Conservation (phyloP, 2,797 vertebrate genomes). For the Garrulus glandarius region DNA sequence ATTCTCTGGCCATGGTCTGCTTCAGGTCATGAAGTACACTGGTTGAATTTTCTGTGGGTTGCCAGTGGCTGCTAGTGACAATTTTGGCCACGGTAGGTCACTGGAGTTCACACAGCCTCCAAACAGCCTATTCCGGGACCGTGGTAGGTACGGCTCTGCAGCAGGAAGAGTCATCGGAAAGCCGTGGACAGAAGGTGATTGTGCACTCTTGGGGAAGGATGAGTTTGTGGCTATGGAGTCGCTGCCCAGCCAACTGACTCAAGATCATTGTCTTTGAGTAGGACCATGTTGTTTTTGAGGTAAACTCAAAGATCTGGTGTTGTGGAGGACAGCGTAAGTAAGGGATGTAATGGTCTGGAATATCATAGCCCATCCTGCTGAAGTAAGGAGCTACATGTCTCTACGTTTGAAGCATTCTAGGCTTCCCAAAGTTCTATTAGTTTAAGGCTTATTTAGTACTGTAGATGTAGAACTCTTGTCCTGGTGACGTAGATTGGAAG, state of each 20-base stretch:
- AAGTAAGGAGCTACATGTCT: accelerated
- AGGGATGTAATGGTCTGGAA: not conserved
- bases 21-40: not conserved
- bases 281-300: not conserved
- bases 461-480: not conserved
- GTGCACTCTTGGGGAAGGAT: not conserved
- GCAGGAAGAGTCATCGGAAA: not conserved
- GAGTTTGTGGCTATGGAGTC: not conserved
- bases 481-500: not conserved
- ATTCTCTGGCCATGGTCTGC: not conserved
- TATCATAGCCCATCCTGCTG: not conserved
- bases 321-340: not conserved
- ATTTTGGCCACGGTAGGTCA: accelerated
- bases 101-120: accelerated
- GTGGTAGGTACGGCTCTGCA: not conserved
- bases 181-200: not conserved
- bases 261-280: not conserved
- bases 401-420: accelerated
- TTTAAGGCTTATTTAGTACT: not conserved
- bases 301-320: not conserved
- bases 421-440: not conserved
- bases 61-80: not conserved
- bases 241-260: not conserved
- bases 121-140: accelerated
- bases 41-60: not conserved